Evolutionary conservation across 2,888 invertebrate species (phyloP).

Genomic region (Heliconius sara): DNA sequence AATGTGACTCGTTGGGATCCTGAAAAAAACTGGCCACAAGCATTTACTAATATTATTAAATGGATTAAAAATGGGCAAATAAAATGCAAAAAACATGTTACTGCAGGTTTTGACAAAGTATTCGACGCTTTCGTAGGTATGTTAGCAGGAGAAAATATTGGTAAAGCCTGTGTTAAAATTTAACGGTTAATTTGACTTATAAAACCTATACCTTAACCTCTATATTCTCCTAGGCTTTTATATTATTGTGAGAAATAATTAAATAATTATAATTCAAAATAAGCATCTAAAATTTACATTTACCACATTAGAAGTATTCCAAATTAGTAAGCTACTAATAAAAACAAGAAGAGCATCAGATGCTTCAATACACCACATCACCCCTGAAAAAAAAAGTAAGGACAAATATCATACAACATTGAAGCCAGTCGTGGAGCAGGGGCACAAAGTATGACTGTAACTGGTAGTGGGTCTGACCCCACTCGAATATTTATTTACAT

Average conservation of each 20-base stretch:
- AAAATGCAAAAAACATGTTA: conserved; percentile 84
- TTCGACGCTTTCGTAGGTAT: conserved; percentile 85
- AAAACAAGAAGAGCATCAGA: conserved; percentile 67
- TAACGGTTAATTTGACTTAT: conserved; percentile 50
- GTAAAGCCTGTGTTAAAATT: conserved; percentile 85
- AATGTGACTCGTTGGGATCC: conserved; percentile 67
- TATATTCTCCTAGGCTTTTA: background rate
- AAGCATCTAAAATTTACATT: conserved; percentile 9
- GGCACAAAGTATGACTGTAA: too few species aligned
- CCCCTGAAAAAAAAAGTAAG: conserved; percentile 58
- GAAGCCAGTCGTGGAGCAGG: too few species aligned
- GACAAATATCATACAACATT: too few species aligned
- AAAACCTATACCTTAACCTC: background rate
- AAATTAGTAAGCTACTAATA: conserved; percentile 69
- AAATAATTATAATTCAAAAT: background rate
- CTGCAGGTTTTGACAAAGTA: conserved; percentile 86
- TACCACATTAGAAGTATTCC: conserved; percentile 70
- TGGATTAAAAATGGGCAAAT: conserved; percentile 86
- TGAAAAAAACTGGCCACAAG: conserved; percentile 77
- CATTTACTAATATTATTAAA: conserved; percentile 78
- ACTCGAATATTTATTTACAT: too few species aligned
- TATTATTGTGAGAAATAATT: background rate
- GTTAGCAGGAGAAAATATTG: conserved; percentile 70
- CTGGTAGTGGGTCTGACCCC: too few species aligned
- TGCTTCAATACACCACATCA: conserved; percentile 75